phyloP scores from a whole-genome alignment of 2,113 vertebrate species.

The Montifringilla adamsi region DNA sequence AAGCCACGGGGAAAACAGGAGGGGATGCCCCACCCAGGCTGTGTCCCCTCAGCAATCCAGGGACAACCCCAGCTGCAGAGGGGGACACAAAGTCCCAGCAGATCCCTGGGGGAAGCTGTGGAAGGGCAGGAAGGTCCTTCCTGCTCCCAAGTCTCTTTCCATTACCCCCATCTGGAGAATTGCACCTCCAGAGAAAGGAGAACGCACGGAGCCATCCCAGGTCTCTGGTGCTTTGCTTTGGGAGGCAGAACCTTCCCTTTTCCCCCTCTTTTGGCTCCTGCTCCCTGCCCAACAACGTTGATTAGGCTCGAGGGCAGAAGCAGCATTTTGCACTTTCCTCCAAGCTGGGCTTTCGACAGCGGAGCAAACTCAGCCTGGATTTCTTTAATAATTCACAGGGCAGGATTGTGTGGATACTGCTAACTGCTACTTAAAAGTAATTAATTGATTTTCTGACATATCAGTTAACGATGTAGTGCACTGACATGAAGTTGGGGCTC shows the following conservation, averaged over 20 bases:
- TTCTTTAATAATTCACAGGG: constrained; percentile 94
- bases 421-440: constrained; percentile 97
- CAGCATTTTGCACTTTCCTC: constrained; percentile 59
- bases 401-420: constrained; percentile 86
- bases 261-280: not conserved
- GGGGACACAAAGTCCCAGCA: not conserved
- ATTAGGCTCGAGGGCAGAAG: constrained; percentile 62
- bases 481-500: constrained; percentile 79
- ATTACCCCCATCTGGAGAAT: not conserved
- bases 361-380: constrained; percentile 63
- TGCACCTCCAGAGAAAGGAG: not conserved
- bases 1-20: not conserved
- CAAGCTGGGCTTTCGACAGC: constrained; percentile 32
- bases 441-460: constrained; percentile 99
- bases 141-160: not conserved
- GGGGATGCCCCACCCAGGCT: not conserved
- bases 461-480: constrained; percentile 84
- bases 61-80: not conserved
- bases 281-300: constrained; percentile 39
- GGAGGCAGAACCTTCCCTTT: not conserved
- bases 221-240: not conserved
- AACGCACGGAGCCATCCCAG: not conserved
- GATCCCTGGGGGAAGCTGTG: not conserved
- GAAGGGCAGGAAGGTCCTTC: not conserved
- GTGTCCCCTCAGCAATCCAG: not conserved